Evolutionary conservation across 2,888 invertebrate species (phyloP), one percentile per base, ranked within the genome.

Genomic region (Drosophila gaucha): DNA sequence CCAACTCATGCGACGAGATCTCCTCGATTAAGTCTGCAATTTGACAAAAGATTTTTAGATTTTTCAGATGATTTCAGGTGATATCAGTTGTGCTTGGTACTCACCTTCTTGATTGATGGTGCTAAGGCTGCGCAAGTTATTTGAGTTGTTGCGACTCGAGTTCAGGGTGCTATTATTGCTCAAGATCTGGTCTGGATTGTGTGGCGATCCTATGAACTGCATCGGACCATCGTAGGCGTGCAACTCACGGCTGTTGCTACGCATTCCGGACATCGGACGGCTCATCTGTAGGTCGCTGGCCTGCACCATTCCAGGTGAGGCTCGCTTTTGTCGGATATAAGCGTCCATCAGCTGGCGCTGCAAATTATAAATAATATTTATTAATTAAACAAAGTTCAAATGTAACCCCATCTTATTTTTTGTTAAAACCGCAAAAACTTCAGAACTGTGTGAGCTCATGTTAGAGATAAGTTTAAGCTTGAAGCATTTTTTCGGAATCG

Each of bases 261-360:
- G 92, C 91, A 96, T 95, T 76, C 95, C 95, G 79, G 95, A 95
- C 88, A 94, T 94, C 36, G 95, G 94, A 69, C 96, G 94, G 69
- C 93, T 93, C 77, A 94, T 95, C 85, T 95, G 94, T 67, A 96
- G 92, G 92, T 97, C 97, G 59, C 97, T 97, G 6, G 96, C 96
- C 89, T 96, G 96, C 33, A 97, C 95, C 95, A 97, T 96, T 30
- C 97, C 96, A 49, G 96, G 94, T 63, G 95, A 95, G 89, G 97
- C 96, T 51, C 97, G 93, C 90, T 97, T 97, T 88, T 96, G 96
- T 80, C 95, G 95, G 94, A 97, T 96, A 91, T 97, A 97, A 88
- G 96, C 96, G 89, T 97, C 97, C 94, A 97, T 95, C 77, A 97
- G 90, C 92, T 97, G 97, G 73, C 96, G 94, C 97, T 97, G 88